Base-by-base conservation (phyloP, 2,888 invertebrate genomes). In the Tromatobia lineatoria region DNA sequence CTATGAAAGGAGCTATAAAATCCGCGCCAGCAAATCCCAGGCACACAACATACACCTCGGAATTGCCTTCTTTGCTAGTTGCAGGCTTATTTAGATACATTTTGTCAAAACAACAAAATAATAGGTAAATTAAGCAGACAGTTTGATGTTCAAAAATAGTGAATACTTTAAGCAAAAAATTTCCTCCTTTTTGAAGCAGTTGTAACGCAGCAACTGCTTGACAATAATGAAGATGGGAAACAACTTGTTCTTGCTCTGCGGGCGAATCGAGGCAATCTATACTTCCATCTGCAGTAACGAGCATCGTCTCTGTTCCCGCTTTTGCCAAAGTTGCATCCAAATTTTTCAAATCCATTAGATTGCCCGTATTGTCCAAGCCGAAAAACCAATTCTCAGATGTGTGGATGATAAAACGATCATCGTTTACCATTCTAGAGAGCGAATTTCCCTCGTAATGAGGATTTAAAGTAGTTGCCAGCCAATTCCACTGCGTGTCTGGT, bases 61-160 rank as follows among this genome's bases (percentile, higher is more conserved):
- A 99, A 94, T 99, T 99, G 8, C 99, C 99, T 90, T 97, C 96
- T 91, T 98, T 98, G n/a, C 99, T 99, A 0, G 98, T 97, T 0
- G 96, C 96, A 0, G 99, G 99, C 92, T 99, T 99, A 91, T 96
- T 97, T 20, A 98, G 94, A 87, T 96, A 94, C 0, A 99, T 96
- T 91, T 96, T 94, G 42, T 95, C 91, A 92, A 99, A 99, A 18
- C 95, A 90, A 88, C 96, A 96, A 88, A 96, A 96, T 3, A 99
- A 94, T 11, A 99, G 94, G 91, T 97, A 99, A 73, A 99, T 93
- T 4, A 98, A 94, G 85, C 96, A 96, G 0, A 98, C 95, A 0
- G 98, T 97, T n/a, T 96, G 95, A 84, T 96, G 95, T 92, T 99
- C 98, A 91, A 97, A 98, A 84, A 97, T 95, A 2, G 99, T 99